A percentile compares a stretch with the other conserved stretches of the same genome.
These are phyloP conservation scores for Netelia fuscicornis DNA, from an alignment of 2,888 invertebrate genomes.

Conservation along the genomic window DNA sequence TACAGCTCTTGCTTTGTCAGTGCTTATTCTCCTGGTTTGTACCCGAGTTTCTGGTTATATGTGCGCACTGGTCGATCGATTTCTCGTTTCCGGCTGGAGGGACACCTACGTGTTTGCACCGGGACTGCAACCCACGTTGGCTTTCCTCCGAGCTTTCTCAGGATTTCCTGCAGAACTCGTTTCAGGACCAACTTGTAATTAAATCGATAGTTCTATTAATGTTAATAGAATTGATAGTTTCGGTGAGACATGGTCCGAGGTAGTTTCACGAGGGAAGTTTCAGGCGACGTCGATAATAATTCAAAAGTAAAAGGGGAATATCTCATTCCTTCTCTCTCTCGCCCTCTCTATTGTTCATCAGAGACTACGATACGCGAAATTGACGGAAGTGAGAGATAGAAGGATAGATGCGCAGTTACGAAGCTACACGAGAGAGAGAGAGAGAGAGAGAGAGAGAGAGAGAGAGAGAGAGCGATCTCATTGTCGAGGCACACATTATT, in stretches of 20 bases:
- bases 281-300: not conserved
- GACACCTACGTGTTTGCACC: conserved; percentile 48
- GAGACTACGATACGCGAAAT: conserved; percentile 26
- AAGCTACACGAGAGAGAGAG: conserved; percentile 8
- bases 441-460: conserved; percentile 37
- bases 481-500: conserved; percentile 66
- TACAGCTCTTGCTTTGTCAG: not conserved
- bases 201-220: not conserved
- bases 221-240: not conserved
- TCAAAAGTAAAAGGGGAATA: not conserved
- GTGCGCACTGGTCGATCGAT: conserved; percentile 63
- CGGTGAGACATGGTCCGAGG: not conserved
- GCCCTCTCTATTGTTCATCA: conserved; percentile 2
- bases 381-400: conserved; percentile 54
- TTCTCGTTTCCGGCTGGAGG: conserved; percentile 56
- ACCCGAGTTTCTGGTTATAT: conserved; percentile 50
- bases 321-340: not conserved
- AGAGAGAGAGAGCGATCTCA: conserved; percentile 47
- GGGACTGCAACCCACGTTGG: not conserved
- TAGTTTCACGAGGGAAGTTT: not conserved
- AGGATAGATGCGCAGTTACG: conserved; percentile 9
- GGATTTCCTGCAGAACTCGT: not conserved
- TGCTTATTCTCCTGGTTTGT: conserved; percentile 2
- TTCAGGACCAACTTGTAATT: not conserved
- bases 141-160: not conserved